Conservation (phyloP, 2,797 vertebrate genomes). For the Pristis pectinata region DNA sequence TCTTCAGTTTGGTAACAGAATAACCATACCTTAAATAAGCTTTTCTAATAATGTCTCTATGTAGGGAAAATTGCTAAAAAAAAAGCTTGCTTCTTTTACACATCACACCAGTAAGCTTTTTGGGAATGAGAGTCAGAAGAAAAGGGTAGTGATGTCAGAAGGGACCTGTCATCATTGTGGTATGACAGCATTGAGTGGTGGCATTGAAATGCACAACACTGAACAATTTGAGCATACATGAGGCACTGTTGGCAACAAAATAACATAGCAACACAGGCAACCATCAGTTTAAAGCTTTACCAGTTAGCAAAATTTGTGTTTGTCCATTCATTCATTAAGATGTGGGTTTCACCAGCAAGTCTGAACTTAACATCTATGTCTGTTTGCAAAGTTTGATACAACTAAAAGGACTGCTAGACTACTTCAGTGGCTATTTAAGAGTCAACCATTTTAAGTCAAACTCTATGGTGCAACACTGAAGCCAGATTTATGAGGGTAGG, state of each 20-base stretch:
- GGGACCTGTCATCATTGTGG: background rate
- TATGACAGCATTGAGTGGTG: background rate
- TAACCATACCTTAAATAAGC: background rate
- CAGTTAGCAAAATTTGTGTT: background rate
- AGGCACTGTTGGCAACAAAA: background rate
- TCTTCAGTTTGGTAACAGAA: background rate
- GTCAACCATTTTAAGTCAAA: background rate
- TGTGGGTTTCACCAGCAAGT: background rate
- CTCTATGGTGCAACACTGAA: background rate
- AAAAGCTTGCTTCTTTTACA: background rate
- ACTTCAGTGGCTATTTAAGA: background rate
- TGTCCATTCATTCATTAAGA: background rate
- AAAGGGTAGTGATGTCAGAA: background rate
- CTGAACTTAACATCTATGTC: background rate
- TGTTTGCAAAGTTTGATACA: background rate
- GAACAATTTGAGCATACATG: background rate
- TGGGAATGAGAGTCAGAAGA: background rate
- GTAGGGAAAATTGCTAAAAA: background rate
- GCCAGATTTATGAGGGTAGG: background rate
- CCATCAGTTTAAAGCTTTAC: background rate
- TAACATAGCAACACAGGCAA: background rate
- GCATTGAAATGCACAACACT: background rate
- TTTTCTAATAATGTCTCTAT: background rate
- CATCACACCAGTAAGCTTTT: background rate
- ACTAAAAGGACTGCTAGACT: background rate